Conservation (phyloP, 1,140 invertebrate genomes). For the Diachasma alloeum region DNA sequence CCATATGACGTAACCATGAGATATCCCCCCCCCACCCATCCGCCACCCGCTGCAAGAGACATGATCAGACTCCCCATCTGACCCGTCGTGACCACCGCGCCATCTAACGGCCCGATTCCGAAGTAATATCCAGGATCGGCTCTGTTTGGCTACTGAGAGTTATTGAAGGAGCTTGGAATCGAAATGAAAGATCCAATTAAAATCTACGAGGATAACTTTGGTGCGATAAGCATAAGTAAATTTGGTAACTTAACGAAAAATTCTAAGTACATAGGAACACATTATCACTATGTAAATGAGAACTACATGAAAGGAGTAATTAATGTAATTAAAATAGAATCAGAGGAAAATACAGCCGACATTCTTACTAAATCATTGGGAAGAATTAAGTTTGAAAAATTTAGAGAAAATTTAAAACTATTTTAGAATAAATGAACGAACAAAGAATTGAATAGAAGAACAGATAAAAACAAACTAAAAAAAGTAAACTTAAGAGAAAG, state of each 20-base stretch:
- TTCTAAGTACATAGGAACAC: conserved; percentile 18
- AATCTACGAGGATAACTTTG: conserved; percentile 15
- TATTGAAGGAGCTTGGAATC: not conserved
- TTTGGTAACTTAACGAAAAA: conserved; percentile 22
- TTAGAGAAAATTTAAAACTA: not conserved
- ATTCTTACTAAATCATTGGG: not conserved
- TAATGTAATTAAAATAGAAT: conserved; percentile 9
- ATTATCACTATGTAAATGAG: conserved; percentile 20
- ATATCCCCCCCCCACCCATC: too few species aligned
- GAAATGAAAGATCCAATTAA: not conserved
- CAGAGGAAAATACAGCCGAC: not conserved
- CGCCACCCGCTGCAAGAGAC: too few species aligned
- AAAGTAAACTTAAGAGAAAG: not conserved
- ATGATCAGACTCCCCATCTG: too few species aligned
- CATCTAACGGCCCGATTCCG: too few species aligned
- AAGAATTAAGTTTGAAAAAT: not conserved
- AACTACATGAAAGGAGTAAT: not conserved
- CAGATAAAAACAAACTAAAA: not conserved
- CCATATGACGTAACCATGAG: too few species aligned
- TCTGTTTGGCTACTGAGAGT: too few species aligned
- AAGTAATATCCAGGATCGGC: too few species aligned
- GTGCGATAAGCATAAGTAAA: conserved; percentile 10
- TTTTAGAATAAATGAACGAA: too few species aligned
- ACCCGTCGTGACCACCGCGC: too few species aligned
- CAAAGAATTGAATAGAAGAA: too few species aligned